A percentile compares a stretch with the other conserved stretches of the same genome.
Evolutionary conservation across 2,797 vertebrate species (phyloP).

Genomic region (Sebastes minor): DNA sequence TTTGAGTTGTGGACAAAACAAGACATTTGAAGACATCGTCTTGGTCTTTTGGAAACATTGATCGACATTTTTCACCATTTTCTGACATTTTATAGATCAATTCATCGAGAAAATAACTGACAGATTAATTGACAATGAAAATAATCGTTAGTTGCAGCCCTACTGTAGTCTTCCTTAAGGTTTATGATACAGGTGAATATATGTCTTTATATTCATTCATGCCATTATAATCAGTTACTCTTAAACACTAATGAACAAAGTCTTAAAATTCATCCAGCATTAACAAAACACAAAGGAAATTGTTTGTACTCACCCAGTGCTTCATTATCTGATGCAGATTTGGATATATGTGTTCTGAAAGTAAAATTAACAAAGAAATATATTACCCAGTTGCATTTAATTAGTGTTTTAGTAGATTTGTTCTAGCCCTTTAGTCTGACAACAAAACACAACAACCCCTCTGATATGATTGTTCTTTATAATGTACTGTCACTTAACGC

Average conservation of each 20-base stretch:
- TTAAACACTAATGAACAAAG: background rate
- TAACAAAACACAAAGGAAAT: background rate
- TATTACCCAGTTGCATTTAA: background rate
- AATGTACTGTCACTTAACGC: background rate
- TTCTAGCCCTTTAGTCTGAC: background rate
- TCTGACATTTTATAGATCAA: too few relatives aligned
- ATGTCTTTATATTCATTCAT: background rate
- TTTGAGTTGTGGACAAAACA: too few relatives aligned
- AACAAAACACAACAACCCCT: background rate
- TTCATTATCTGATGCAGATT: slow-evolving; percentile 89
- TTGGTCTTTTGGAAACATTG: too few relatives aligned
- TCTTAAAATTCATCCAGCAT: background rate
- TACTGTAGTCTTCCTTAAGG: background rate
- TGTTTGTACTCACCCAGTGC: slow-evolving; percentile 82
- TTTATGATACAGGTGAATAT: background rate
- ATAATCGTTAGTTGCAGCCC: too few relatives aligned
- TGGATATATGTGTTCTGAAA: slow-evolving; percentile 86
- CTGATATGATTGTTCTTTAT: background rate
- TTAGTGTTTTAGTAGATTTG: background rate
- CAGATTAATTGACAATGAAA: too few relatives aligned
- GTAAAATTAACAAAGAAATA: slow-evolving; percentile 59
- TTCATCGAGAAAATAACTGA: too few relatives aligned
- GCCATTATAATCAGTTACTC: background rate
- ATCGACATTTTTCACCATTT: too few relatives aligned
- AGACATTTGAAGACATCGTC: accelerated